Conservation (phyloP, 2,797 vertebrate species). For the Gymnocypris eckloni region DNA sequence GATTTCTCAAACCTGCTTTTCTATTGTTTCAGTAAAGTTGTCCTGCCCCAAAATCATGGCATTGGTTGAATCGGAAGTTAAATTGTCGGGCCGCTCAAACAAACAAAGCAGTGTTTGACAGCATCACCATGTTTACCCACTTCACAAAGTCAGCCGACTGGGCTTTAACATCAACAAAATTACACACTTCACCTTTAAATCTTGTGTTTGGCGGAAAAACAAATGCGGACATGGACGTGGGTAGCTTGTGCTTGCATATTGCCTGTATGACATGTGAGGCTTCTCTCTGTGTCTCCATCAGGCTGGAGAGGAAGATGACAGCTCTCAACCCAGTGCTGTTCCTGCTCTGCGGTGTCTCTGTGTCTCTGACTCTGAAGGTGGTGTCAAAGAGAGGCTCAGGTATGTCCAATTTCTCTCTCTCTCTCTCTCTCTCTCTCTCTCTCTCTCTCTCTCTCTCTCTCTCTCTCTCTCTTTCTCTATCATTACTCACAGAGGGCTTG, state of each 20-base stretch:
- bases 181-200: conserved; percentile 42
- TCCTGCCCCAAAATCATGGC: neutral
- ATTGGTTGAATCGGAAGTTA: conserved; percentile 1
- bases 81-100: neutral
- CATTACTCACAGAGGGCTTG: conserved; percentile 29
- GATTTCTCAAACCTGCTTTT: neutral
- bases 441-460: conserved; percentile 13
- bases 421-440: conserved; percentile 14
- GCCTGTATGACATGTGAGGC: conserved; percentile 21
- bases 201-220: conserved; percentile 1
- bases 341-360: conserved; percentile 86
- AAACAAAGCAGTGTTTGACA: conserved; percentile 15
- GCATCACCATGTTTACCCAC: neutral
- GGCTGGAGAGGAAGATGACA: conserved; percentile 91
- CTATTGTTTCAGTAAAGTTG: neutral
- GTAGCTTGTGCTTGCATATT: conserved; percentile 61
- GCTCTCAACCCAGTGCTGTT: conserved; percentile 92
- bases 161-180: conserved; percentile 19
- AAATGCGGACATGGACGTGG: neutral
- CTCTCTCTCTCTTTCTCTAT: conserved; percentile 15
- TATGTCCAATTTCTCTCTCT: conserved; percentile 71
- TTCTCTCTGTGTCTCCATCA: conserved; percentile 57
- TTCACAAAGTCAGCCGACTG: conserved; percentile 4
- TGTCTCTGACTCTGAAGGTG: conserved; percentile 92
- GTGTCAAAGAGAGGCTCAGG: conserved; percentile 98